Evolutionary conservation across 92 coral and sea anemone genomes (phyloP).

Genomic region (Zoanthus gigantus): DNA sequence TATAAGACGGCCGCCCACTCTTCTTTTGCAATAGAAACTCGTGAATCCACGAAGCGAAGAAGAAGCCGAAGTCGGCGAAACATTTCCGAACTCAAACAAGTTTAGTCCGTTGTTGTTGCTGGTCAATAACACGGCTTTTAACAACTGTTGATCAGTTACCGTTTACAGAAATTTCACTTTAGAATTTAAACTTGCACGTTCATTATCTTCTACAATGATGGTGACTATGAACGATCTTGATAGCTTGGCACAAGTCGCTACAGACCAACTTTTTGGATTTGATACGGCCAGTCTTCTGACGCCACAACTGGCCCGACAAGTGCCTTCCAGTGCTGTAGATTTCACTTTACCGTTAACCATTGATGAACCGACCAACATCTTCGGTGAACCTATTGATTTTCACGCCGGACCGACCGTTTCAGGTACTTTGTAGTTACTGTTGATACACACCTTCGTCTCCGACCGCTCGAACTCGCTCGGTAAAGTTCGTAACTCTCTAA

Average conservation of each 20-base stretch:
- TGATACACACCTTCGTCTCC: constrained; percentile 42
- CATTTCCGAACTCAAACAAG: constrained; percentile 52
- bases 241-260: constrained; percentile 99
- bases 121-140: constrained; percentile 98
- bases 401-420: constrained; percentile 90
- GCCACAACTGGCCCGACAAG: constrained; percentile 95
- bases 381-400: constrained; percentile 99
- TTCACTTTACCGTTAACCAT: constrained; percentile 78
- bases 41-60: constrained; percentile 94
- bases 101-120: constrained; percentile 95
- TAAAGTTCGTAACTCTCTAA: constrained; percentile 68
- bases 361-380: constrained; percentile 95
- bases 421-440: constrained; percentile 76
- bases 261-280: constrained; percentile 97
- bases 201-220: constrained; percentile 72
- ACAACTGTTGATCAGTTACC: constrained; percentile 99
- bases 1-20: constrained; percentile 97
- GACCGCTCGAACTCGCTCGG: constrained; percentile 51
- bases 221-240: constrained; percentile 94
- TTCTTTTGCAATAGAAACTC: constrained; percentile 80
- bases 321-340: constrained; percentile 91
- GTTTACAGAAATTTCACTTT: constrained; percentile 57
- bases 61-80: constrained; percentile 61
- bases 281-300: constrained; percentile 95
- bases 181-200: constrained; percentile 44